Conservation (phyloP, 2,113 vertebrate genomes). For the Diadophis punctatus region DNA sequence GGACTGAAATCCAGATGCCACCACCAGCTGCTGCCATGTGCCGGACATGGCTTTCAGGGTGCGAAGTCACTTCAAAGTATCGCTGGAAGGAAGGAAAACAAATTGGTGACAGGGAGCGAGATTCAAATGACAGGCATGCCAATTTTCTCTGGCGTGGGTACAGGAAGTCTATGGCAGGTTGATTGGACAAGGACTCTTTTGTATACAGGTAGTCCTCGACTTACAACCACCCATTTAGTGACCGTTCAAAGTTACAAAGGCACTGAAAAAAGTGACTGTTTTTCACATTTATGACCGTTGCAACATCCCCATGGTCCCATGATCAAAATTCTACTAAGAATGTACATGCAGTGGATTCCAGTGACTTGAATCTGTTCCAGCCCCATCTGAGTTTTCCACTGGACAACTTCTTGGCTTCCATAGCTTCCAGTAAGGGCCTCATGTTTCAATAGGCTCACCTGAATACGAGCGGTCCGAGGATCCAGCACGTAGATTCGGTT, state of each 20-base stretch:
- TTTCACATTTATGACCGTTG: neutral
- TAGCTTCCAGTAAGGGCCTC: neutral
- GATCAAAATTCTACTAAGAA: neutral
- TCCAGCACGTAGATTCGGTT: constrained; percentile 43
- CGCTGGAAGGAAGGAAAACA: constrained; percentile 11
- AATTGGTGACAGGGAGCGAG: neutral
- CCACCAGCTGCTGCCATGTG: constrained; percentile 28
- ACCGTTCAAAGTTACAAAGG: neutral
- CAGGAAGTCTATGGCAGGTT: neutral
- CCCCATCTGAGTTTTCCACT: neutral
- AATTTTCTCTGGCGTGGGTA: neutral
- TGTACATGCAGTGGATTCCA: neutral
- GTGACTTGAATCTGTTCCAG: neutral
- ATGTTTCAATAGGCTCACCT: constrained; percentile 13
- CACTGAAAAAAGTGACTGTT: neutral
- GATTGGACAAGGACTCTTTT: neutral
- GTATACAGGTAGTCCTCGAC: neutral
- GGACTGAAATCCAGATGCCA: constrained; percentile 47
- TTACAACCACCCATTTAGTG: neutral
- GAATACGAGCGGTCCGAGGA: constrained; percentile 32
- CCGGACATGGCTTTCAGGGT: constrained; percentile 46
- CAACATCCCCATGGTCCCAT: neutral
- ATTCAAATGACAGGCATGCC: neutral
- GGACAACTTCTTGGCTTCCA: neutral
- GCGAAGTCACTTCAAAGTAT: constrained; percentile 43